These are phyloP conservation scores for Solen grandis DNA, from an alignment of 1,140 invertebrate species.

Conservation along the genomic window DNA sequence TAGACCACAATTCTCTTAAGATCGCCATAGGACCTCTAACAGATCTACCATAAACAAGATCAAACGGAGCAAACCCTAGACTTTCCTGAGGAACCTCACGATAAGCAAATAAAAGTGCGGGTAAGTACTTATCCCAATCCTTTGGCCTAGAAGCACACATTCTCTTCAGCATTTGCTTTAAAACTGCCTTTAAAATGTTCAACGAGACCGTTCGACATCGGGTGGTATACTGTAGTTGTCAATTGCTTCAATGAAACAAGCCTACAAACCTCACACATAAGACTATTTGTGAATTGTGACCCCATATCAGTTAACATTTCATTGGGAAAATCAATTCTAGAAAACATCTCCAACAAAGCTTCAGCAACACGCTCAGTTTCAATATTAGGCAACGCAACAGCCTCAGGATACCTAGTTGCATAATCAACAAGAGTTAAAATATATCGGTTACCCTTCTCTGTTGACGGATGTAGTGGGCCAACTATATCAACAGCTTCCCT, in stretches of 20 bases:
- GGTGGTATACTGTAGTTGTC: conserved; percentile 21
- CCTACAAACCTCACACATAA: conserved; percentile 27
- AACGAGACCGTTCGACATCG: not conserved
- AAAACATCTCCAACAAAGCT: conserved; percentile 67
- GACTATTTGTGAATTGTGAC: conserved; percentile 25
- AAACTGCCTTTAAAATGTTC: conserved; percentile 64
- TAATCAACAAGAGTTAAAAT: conserved; percentile 32
- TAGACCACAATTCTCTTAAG: conserved; percentile 59
- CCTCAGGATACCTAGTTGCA: conserved; percentile 46
- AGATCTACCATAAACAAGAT: conserved; percentile 62
- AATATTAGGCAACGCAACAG: conserved; percentile 32
- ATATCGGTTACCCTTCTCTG: conserved; percentile 31
- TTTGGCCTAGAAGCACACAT: not conserved
- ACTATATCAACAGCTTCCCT: conserved; percentile 38
- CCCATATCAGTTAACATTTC: conserved; percentile 49
- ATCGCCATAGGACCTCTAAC: conserved; percentile 64
- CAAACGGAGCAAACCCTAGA: not conserved
- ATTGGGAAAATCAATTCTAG: conserved; percentile 76
- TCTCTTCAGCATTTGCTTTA: conserved; percentile 1
- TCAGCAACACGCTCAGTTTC: conserved; percentile 35
- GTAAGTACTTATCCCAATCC: not conserved
- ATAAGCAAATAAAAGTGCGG: not conserved
- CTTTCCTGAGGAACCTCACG: not conserved
- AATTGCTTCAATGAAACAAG: conserved; percentile 10
- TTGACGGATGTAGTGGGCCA: not conserved